Evolutionary conservation across 2,113 vertebrate species (phyloP), one percentile per base, ranked within the genome.

Genomic region (Cisticola juncidis): DNA sequence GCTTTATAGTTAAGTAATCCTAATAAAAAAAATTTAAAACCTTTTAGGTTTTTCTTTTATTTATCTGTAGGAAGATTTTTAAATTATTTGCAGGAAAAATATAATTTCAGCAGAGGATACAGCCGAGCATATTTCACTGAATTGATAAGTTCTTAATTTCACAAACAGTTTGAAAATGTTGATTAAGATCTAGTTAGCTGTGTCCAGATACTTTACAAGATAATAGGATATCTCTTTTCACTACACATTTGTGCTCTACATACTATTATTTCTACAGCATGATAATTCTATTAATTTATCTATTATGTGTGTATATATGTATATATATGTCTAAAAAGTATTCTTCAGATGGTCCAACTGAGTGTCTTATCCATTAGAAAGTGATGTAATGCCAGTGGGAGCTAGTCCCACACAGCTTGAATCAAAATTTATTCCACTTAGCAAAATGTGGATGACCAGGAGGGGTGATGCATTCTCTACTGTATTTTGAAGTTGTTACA

Each of bases 401-500:
- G 50, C 71, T 93, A 81, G 80, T 93, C 94, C 66, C 90, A 94
- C 79, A 89, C 89, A 93, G 57, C 69, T 86, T 96, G 94, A 97
- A 96, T 76, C 68, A 88, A 96, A 94, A 96, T 79, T 87, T 90
- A 92, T 93, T 98, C 92, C 60, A 92, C 84, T 97, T 95, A 95
- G 90, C 81, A 83, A 83, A 95, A 88, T 76, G 85, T 88, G 87
- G 81, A 92, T 96, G 95, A 96, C 82, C 92, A 97, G 94, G 78
- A 97, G 92, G 92, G 81, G 92, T 96, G 93, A 90, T 95, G 62
- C 86, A 57, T 96, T 92, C 86, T 96, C 36, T 66, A 40, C 86
- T 95, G 54, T 89, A 87, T 96, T 90, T 96, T 97, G 87, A 97
- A 97, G 86, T 69, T 74, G 71, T 79, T 93, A 81, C 69, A 61